These are phyloP conservation scores for Pholis gunnellus DNA, from an alignment of 2,113 vertebrate species.

Conservation along the genomic window DNA sequence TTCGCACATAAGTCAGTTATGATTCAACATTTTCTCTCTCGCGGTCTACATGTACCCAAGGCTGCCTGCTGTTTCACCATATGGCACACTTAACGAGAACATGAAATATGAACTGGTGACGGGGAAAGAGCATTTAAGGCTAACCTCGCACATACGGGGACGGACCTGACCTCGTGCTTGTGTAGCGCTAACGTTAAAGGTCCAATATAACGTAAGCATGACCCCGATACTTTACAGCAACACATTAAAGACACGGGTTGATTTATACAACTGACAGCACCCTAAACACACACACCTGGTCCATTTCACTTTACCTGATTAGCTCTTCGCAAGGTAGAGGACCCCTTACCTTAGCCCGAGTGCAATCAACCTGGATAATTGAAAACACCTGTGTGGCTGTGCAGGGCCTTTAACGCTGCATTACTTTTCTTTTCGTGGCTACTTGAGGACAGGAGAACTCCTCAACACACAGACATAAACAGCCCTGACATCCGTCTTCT, in stretches of 20 bases:
- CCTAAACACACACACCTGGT: no score
- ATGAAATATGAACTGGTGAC: constrained; percentile 6
- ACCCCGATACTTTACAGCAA: background rate
- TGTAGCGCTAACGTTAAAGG: background rate
- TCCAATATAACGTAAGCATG: background rate
- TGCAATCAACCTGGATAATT: background rate
- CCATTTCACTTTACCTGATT: background rate
- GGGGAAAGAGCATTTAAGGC: background rate
- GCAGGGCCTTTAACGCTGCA: background rate
- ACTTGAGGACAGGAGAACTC: background rate
- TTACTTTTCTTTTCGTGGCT: background rate
- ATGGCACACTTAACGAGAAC: constrained; percentile 63
- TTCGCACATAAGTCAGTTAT: constrained; percentile 48
- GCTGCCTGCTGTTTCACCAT: constrained; percentile 77
- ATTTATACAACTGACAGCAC: no score
- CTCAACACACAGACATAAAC: background rate
- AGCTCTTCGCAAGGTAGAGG: background rate
- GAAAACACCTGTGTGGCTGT: background rate
- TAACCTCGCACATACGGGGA: background rate
- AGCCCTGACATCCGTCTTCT: background rate
- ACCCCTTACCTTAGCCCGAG: no score
- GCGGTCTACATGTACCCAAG: constrained; percentile 43
- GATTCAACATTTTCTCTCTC: constrained; percentile 61
- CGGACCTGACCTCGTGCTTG: background rate
- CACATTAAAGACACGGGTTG: no score